phyloP scores from a whole-genome alignment of 2,113 vertebrate genomes.

The Leuciscus idus region DNA sequence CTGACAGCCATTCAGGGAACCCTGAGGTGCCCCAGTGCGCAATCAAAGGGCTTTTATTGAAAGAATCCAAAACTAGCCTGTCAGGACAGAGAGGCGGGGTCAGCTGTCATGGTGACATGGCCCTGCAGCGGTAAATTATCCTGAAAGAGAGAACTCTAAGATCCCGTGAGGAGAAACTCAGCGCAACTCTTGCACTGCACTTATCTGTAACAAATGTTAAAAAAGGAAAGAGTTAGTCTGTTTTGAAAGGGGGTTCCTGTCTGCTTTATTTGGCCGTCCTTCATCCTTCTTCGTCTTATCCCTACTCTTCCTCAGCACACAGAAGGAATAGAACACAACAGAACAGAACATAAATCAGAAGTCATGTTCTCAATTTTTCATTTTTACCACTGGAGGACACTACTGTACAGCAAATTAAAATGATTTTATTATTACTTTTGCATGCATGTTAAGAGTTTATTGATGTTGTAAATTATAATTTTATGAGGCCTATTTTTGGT shows the following conservation, averaged over 20 bases:
- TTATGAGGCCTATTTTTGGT: neutral
- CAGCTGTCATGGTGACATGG: slow-evolving; percentile 53
- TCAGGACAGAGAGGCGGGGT: slow-evolving; percentile 66
- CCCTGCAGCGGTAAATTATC: slow-evolving; percentile 45
- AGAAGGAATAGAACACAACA: neutral
- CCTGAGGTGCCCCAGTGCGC: slow-evolving; percentile 70
- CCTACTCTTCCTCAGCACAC: neutral
- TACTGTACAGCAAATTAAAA: neutral
- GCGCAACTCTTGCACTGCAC: neutral
- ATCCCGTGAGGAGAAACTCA: neutral
- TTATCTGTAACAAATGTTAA: neutral
- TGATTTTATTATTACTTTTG: neutral
- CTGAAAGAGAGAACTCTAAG: slow-evolving; percentile 24
- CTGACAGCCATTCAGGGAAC: slow-evolving; percentile 75
- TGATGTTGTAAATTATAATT: neutral
- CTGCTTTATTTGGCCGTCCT: neutral
- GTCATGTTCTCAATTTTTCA: neutral
- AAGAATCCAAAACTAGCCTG: slow-evolving; percentile 71
- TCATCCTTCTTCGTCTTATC: neutral
- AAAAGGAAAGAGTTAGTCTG: neutral
- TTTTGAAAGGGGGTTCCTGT: neutral
- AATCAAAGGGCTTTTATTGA: slow-evolving; percentile 75
- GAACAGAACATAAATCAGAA: slow-evolving; percentile 19
- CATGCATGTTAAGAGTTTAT: neutral
- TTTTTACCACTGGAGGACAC: slow-evolving; percentile 50